Percentiles rank a stretch among this genome's conserved stretches.
Evolutionary conservation across 2,113 vertebrate genomes (phyloP).

Genomic region (Phyllostomus hastatus): DNA sequence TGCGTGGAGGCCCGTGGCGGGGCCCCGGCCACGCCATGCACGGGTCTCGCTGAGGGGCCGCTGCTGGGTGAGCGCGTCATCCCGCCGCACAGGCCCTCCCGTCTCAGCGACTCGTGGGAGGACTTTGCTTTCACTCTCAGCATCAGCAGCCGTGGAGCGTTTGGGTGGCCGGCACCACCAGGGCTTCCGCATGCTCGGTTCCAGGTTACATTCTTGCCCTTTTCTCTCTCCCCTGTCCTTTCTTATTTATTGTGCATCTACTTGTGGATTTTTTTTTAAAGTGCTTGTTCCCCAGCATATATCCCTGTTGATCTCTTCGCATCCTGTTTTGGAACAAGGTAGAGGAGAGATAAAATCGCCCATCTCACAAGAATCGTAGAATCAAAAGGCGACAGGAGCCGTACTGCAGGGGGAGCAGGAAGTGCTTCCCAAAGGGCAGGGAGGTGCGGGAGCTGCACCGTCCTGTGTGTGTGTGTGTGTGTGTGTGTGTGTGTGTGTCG

Average conservation of each 20-base stretch:
- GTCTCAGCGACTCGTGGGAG: fast-evolving
- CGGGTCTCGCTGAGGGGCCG: background rate
- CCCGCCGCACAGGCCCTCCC: background rate
- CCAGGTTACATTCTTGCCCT: fast-evolving
- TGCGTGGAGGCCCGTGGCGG: fast-evolving
- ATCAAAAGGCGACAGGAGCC: background rate
- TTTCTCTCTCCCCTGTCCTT: background rate
- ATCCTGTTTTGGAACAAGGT: background rate
- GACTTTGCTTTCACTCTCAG: fast-evolving
- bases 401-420: background rate
- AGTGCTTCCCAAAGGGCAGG: fast-evolving
- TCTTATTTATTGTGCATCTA: background rate
- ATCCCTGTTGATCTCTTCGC: background rate
- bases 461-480: too few species aligned
- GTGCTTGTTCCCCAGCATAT: background rate
- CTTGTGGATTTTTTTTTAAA: background rate
- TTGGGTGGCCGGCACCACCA: background rate
- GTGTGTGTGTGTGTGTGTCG: too few species aligned
- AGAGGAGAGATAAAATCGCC: background rate
- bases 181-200: fast-evolving
- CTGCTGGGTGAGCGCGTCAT: background rate
- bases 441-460: fast-evolving
- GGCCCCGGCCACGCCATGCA: fast-evolving
- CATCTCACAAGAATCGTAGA: background rate
- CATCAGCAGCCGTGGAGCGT: background rate